Percentiles rank a stretch among this genome's conserved stretches.
These are phyloP conservation scores for Chelonus insularis DNA, from an alignment of 1,140 invertebrate genomes.

Conservation along the genomic window DNA sequence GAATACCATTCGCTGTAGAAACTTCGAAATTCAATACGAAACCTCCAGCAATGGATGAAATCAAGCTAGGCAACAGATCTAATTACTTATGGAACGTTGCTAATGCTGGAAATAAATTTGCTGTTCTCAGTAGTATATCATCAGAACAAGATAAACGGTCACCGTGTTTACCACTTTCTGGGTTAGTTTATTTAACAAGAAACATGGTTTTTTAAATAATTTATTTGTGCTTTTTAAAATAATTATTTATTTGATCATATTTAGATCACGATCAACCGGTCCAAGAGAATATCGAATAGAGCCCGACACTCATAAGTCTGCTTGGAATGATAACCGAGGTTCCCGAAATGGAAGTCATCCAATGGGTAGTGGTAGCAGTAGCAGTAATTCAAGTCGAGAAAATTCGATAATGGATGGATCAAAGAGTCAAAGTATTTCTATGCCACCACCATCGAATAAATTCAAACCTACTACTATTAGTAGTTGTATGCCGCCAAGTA, in stretches of 20 bases:
- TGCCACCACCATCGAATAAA: conserved; percentile 35
- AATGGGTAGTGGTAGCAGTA: conserved; percentile 38
- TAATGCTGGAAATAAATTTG: conserved; percentile 55
- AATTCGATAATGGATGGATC: conserved; percentile 41
- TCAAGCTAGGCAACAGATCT: conserved; percentile 53
- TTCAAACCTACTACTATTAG: conserved; percentile 11
- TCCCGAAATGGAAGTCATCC: conserved; percentile 66
- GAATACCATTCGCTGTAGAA: conserved; percentile 55
- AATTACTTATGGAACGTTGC: conserved; percentile 46
- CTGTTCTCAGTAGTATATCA: conserved; percentile 51
- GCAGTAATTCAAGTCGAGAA: conserved; percentile 41
- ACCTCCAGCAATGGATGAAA: conserved; percentile 53
- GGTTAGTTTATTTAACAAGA: conserved; percentile 42
- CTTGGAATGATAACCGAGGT: conserved; percentile 53
- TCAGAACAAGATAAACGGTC: conserved; percentile 54
- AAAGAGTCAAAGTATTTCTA: conserved; percentile 48
- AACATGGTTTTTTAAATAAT: conserved; percentile 17
- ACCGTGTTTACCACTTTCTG: conserved; percentile 42
- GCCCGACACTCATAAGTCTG: conserved; percentile 36
- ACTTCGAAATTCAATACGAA: conserved; percentile 61
- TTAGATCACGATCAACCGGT: conserved; percentile 53
- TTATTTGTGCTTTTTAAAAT: neutral
- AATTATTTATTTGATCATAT: conserved; percentile 33
- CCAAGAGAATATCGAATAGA: conserved; percentile 51
- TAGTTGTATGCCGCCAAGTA: conserved; percentile 7